These are phyloP conservation scores for Monochamus alternatus DNA, from an alignment of 2,888 invertebrate species.

Conservation along the genomic window DNA sequence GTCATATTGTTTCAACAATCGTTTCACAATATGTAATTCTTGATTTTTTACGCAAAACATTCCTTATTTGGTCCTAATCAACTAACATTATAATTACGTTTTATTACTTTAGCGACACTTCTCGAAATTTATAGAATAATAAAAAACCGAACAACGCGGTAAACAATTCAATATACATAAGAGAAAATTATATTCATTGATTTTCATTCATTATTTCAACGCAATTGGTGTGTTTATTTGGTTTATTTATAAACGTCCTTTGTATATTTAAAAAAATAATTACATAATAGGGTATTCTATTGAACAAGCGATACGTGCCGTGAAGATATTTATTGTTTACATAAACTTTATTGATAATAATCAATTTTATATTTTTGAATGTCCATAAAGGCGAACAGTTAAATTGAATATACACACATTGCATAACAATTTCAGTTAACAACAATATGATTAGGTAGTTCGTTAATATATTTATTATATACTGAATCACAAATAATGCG, in stretches of 20 bases:
- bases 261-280: neutral
- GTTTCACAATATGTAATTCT: no score
- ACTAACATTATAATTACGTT: no score
- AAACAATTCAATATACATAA: no score
- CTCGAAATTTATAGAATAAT: no score
- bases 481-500: constrained; percentile 19
- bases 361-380: constrained; percentile 19
- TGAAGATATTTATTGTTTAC: constrained; percentile 22
- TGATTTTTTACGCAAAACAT: no score
- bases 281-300: neutral
- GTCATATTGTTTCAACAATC: no score
- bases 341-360: constrained; percentile 16
- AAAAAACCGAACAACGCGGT: no score
- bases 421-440: constrained; percentile 18
- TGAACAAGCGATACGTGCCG: neutral
- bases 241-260: no score
- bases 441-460: constrained; percentile 17
- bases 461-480: constrained; percentile 15
- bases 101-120: no score
- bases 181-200: no score
- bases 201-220: no score
- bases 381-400: neutral
- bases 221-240: neutral
- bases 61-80: no score
- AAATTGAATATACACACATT: constrained; percentile 12